Evolutionary conservation across 2,888 invertebrate genomes (phyloP), one percentile per base, ranked within the genome.

Genomic region (Chaetoderma sp.): DNA sequence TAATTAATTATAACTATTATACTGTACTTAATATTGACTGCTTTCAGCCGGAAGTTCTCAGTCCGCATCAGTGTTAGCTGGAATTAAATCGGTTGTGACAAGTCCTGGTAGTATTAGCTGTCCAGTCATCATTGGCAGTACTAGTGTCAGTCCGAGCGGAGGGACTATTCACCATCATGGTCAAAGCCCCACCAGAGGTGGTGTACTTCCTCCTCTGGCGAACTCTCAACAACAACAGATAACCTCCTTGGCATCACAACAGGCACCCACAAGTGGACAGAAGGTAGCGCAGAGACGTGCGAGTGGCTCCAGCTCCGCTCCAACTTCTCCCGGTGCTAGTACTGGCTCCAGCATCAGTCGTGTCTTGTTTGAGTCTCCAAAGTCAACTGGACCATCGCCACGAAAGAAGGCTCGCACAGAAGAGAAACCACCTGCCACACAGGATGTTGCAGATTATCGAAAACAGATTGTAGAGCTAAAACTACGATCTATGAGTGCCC

Each of bases 141-240:
- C 60, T 44, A 68, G 57, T 45, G 49, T 65, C 62, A 70, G 71
- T 60, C 58, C 70, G 25, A 62, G 73, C n/a, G 75, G 77, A 23
- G 77, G 78, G 36, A 82, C 82, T 57, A 75, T 82, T 60, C 81
- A 82, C 70, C 81, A 82, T 65, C 75, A 74, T 64, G 81, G 80
- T 72, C 75, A 72, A 47, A 74, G 74, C 66, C 78, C 78, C 47
- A 65, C 72, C n/a, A 65, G 75, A 57, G 66, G 65, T 6, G 73
- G 72, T 45, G 68, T 68, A 45, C 50, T 50, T 27, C 71, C 75
- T 45, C 75, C 79, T 60, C 71, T 74, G 59, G 71, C 77, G 74
- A 78, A 77, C 75, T 76, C 74, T 32, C 75, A 71, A 52, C 71
- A 66, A 60, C n/a, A n/a, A n/a, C 60, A 56, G 32, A 58, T 68